Evolutionary conservation across 2,797 vertebrate species (phyloP), one percentile per base, ranked within the genome.

Genomic region (Enteromius paludinosus): DNA sequence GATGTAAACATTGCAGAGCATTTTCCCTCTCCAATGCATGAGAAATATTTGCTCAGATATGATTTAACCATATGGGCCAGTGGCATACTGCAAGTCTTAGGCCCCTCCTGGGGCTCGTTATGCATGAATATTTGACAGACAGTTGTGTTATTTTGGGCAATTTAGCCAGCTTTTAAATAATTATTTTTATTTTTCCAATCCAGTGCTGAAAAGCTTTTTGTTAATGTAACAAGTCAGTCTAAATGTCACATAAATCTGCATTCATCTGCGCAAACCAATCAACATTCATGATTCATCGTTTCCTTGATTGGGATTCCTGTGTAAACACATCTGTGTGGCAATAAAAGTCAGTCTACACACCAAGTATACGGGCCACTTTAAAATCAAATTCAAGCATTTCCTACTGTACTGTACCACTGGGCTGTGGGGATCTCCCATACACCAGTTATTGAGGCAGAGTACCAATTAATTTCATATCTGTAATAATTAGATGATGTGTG

Each of bases 401-500:
- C 14, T 15, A 61, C 14, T 62, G 14, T 62, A 41, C 4, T 18
- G 25, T 23, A 62, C 23, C 15, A 62, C 41, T 20, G 15, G 23
- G 9, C 59, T 77, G 5, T n/a, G 5, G 59, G 47, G 59, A 77
- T 77, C 41, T 77, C 52, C 28, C 70, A 52, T 35, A 4, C 3
- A 18, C n/a, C 33, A 43, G 33, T 62, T 45, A 62, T 45, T 77
- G 17, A 28, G 20, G 10, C 10, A 3, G 41, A 80, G 56, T 49
- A 30, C 41, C 54, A 61, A 71, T 59, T 72, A 52, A 81, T 81
- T 35, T 38, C 12, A 43, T 30, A 23, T 43, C 45, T 66, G 54
- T 61, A 35, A 61, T 47, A 77, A 83, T 47, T 61, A 82, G 49
- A 47, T 17, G 20, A 75, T 33, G 52, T 0, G 0, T 33, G 35